Evolutionary conservation across 2,888 invertebrate genomes (phyloP), one percentile per base, ranked within the genome.

Genomic region (Drosophila paranaensis): DNA sequence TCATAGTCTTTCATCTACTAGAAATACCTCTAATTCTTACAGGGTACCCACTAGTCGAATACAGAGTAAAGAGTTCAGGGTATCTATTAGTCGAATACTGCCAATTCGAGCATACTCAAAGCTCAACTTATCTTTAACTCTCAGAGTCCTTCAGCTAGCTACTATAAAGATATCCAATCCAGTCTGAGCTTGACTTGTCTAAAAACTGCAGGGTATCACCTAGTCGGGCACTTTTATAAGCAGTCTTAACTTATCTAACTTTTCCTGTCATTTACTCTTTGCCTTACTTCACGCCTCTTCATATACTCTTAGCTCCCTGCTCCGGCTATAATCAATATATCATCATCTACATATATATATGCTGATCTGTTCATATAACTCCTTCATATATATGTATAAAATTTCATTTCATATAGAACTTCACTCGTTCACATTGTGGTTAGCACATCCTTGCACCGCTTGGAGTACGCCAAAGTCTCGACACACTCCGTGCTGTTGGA

Each of bases 381-480:
- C 8, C 1, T 16, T 10, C 10, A 2, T 13, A 16, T 6, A 30
- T 13, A 33, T 48, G 13, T 50, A 30, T 2, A 30, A 11, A 20
- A 20, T 20, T 20, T 20, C 20, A 20, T 20, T 20, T 20, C 20
- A 20, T 20, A 20, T 2, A 27, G 27, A 27, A 27, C 6, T 27
- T 27, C 27, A 27, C 4, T 27, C 25, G 3, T 39, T 39, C n/a
- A 90, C 90, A 90, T 90, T 5, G 81, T 90, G 9, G 88, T 81
- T 13, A 90, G 51, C 5, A 75, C 76, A 77, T 90, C 90, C 60
- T 86, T 90, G 75, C 91, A 90, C 54, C 74, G 80, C 30, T 79
- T 78, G 33, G 90, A 68, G 62, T 86, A 91, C 2, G 73, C 73
- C 51, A 83, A 33, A 1, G 87, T 86, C 14, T 90, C 82, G 30